These are phyloP conservation scores for Lycaena phlaeas DNA, from an alignment of 2,888 invertebrate species.

Conservation along the genomic window DNA sequence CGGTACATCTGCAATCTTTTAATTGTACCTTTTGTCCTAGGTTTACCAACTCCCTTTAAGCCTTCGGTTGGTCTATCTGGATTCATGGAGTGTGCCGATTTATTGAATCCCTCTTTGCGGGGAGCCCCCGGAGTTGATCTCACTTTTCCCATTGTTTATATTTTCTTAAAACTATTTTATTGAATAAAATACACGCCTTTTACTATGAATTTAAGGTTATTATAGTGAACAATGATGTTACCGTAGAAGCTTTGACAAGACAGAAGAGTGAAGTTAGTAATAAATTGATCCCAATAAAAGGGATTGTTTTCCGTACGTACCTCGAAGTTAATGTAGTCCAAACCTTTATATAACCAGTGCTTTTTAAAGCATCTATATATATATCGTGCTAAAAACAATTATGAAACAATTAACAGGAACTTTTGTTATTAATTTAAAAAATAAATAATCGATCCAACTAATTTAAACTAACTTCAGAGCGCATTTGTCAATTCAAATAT, in stretches of 20 bases:
- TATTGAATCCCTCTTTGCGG: slow-evolving; percentile 88
- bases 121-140: slow-evolving; percentile 81
- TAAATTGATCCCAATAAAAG: background rate
- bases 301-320: background rate
- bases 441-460: too few species aligned
- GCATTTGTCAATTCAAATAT: too few species aligned
- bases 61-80: slow-evolving; percentile 87
- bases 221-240: slow-evolving; percentile 4
- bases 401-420: too few species aligned
- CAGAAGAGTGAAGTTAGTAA: slow-evolving; percentile 3
- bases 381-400: too few species aligned
- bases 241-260: background rate
- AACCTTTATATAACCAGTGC: too few species aligned
- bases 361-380: too few species aligned
- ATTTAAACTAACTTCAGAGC: too few species aligned
- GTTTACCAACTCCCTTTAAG: slow-evolving; percentile 87
- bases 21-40: slow-evolving; percentile 93
- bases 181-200: background rate
- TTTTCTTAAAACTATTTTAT: background rate
- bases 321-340: background rate
- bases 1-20: slow-evolving; percentile 98
- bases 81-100: slow-evolving; percentile 94
- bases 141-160: slow-evolving; percentile 80
- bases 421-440: too few species aligned
- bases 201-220: background rate